Percentiles rank a stretch among this genome's conserved stretches.
These are phyloP conservation scores for honey bee (Apis mellifera) DNA, from an alignment of 1,140 invertebrate genomes.

Conservation along the genomic window DNA sequence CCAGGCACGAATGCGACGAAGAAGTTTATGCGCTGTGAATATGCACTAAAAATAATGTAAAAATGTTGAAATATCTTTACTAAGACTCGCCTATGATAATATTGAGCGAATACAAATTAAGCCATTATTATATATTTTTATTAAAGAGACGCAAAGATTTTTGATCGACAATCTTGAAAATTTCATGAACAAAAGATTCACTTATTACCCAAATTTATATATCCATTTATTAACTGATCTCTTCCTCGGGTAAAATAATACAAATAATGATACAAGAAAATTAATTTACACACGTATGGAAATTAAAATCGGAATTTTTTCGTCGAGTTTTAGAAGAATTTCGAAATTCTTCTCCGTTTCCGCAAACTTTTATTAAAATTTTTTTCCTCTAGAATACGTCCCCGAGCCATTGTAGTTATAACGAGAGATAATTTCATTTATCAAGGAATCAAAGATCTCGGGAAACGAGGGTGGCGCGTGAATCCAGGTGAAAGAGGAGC, in stretches of 20 bases:
- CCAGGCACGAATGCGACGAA: background rate
- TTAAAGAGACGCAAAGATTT: too few relatives aligned
- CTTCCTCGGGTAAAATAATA: too few relatives aligned
- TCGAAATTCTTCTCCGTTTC: too few relatives aligned
- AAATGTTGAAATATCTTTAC: conserved; percentile 14
- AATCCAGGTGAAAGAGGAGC: conserved; percentile 37
- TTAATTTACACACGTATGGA: too few relatives aligned
- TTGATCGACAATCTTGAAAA: too few relatives aligned
- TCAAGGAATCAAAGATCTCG: conserved; percentile 49
- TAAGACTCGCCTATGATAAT: conserved; percentile 13
- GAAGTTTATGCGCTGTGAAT: conserved; percentile 4
- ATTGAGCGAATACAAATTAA: too few relatives aligned
- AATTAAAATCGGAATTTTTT: too few relatives aligned
- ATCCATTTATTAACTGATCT: background rate
- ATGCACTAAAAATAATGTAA: conserved; percentile 1
- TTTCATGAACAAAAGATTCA: too few relatives aligned
- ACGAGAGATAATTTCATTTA: conserved; percentile 10
- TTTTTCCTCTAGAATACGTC: background rate
- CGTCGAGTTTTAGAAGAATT: too few relatives aligned
- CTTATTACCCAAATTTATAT: background rate
- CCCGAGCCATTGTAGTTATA: background rate
- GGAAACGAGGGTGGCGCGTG: conserved; percentile 17
- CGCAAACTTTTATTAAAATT: too few relatives aligned
- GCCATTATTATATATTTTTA: too few relatives aligned
- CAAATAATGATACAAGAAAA: too few relatives aligned